Evolutionary conservation across 2,797 vertebrate genomes (phyloP).

Genomic region (Geotrypetes seraphini): DNA sequence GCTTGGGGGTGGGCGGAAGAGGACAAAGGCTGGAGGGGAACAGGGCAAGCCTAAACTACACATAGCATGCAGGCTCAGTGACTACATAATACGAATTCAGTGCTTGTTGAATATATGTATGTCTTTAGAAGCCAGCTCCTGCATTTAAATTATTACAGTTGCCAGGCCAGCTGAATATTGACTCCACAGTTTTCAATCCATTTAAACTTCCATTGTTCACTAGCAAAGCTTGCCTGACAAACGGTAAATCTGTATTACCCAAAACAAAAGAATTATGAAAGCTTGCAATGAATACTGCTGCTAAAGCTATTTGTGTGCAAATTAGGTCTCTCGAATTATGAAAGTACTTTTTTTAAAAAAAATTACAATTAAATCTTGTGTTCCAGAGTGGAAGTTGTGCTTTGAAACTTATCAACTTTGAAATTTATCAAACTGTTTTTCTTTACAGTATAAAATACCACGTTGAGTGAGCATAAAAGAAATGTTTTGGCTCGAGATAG

Average conservation of each 20-base stretch:
- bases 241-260: constrained; percentile 2
- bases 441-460: constrained; percentile 15
- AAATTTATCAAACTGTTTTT: background rate
- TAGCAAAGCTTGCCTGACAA: constrained; percentile 2
- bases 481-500: constrained; percentile 8
- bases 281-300: background rate
- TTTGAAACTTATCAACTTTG: background rate
- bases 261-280: constrained; percentile 7
- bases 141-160: too few relatives aligned
- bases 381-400: too few relatives aligned
- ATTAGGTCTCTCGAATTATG: constrained; percentile 1
- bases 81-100: too few relatives aligned
- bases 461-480: constrained; percentile 2
- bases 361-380: too few relatives aligned
- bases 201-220: background rate
- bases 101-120: too few relatives aligned
- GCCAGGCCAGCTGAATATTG: too few relatives aligned
- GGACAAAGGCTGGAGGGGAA: too few relatives aligned
- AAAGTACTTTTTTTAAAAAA: too few relatives aligned
- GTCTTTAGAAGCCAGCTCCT: too few relatives aligned
- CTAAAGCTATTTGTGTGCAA: constrained; percentile 6
- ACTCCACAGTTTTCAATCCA: background rate
- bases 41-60: too few relatives aligned
- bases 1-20: too few relatives aligned
- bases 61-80: too few relatives aligned